These are phyloP conservation scores for Pogoniulus pusillus DNA, from an alignment of 2,797 vertebrate genomes.

Conservation along the genomic window DNA sequence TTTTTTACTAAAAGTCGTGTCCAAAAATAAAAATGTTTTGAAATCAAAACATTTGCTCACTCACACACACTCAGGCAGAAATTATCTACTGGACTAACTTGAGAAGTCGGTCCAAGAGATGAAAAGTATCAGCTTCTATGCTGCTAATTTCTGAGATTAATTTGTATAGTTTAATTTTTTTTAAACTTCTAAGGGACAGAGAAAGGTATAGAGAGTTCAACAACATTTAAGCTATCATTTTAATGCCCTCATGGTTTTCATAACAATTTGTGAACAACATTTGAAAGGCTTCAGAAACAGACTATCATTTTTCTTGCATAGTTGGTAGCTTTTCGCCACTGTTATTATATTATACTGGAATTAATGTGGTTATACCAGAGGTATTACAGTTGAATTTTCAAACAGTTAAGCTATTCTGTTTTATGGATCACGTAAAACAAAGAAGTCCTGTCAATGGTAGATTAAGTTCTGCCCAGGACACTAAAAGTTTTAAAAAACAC, in stretches of 20 bases:
- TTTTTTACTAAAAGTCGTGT: neutral
- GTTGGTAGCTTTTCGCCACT: neutral
- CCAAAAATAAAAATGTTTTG: neutral
- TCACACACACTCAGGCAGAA: neutral
- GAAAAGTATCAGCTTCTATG: neutral
- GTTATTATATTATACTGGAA: neutral
- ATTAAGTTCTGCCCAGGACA: neutral
- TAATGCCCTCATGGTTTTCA: neutral
- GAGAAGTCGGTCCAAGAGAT: neutral
- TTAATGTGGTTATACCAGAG: neutral
- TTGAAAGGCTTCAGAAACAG: slow-evolving; percentile 7
- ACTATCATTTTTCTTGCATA: neutral
- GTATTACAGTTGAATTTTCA: neutral
- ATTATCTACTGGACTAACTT: neutral
- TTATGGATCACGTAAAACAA: neutral
- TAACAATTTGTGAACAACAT: neutral
- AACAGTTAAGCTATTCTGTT: neutral
- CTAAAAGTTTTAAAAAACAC: neutral
- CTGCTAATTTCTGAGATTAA: neutral
- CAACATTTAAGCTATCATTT: neutral
- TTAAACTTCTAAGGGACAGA: neutral
- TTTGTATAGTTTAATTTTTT: neutral
- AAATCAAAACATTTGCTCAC: neutral
- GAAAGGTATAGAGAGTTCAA: neutral
- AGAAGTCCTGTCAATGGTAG: neutral